Conservation (phyloP, 2,888 invertebrate genomes). For the Diarsia brunnea region DNA sequence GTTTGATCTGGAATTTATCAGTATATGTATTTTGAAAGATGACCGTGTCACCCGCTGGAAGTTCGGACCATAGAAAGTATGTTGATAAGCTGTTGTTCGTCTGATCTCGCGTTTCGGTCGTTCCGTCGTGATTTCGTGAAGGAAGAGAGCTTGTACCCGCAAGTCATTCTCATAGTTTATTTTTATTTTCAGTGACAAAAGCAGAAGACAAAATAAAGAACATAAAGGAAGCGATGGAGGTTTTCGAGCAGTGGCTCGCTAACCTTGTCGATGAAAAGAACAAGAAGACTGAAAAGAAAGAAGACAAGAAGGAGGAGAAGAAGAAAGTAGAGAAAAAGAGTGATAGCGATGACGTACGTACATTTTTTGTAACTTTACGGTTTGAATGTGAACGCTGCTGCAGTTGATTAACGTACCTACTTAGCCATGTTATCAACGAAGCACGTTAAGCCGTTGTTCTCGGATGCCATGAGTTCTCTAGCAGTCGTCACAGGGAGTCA, state of each 20-base stretch:
- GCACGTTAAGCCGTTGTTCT: too few relatives aligned
- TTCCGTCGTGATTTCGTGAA: neutral
- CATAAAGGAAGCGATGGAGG: constrained; percentile 92
- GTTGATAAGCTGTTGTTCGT: neutral
- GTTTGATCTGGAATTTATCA: neutral
- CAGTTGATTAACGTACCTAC: neutral
- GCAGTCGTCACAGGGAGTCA: too few relatives aligned
- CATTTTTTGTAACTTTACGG: neutral
- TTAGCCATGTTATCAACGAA: too few relatives aligned
- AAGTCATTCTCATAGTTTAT: neutral
- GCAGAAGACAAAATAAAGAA: constrained; percentile 93
- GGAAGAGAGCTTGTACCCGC: neutral
- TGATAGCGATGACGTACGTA: constrained; percentile 66
- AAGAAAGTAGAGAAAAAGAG: constrained; percentile 66
- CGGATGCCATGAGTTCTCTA: too few relatives aligned
- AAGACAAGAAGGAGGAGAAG: constrained; percentile 71
- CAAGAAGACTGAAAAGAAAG: constrained; percentile 77
- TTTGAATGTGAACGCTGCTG: neutral
- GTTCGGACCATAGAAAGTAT: neutral
- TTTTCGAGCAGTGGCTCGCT: constrained; percentile 93
- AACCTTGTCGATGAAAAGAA: constrained; percentile 82
- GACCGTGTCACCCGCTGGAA: neutral
- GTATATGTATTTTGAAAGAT: neutral
- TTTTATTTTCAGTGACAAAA: constrained; percentile 91
- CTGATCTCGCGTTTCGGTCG: neutral